phyloP scores from a whole-genome alignment of 2,797 vertebrate species.

The Benthosema pterotum region DNA sequence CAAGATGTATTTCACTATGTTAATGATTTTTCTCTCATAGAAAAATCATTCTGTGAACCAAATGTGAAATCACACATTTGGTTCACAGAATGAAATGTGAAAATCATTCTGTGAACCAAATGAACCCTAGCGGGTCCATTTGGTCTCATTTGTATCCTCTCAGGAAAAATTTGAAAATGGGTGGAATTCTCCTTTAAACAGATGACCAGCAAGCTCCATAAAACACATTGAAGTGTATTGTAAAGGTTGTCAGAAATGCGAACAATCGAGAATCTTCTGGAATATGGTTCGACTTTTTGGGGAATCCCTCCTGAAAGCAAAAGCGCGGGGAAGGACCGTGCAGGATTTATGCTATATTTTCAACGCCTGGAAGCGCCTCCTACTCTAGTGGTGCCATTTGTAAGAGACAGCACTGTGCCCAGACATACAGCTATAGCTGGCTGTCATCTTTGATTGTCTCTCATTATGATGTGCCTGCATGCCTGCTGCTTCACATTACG shows the following conservation, averaged over 20 bases:
- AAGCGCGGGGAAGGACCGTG: conserved; percentile 21
- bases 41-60: too few species aligned
- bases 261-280: not conserved
- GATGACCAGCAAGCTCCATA: too few species aligned
- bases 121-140: too few species aligned
- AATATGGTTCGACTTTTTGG: not conserved
- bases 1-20: too few species aligned
- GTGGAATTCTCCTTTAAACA: too few species aligned
- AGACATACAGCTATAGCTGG: conserved; percentile 10
- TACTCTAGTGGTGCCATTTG: conserved; percentile 46
- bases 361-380: conserved; percentile 44
- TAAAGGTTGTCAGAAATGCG: not conserved
- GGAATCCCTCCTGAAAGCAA: conserved; percentile 21
- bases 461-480: not conserved
- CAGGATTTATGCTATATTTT: conserved; percentile 22
- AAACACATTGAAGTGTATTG: too few species aligned
- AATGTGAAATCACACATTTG: too few species aligned
- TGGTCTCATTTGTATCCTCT: too few species aligned
- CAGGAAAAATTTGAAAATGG: too few species aligned
- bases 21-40: too few species aligned
- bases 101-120: too few species aligned
- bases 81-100: too few species aligned
- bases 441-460: conserved; percentile 11
- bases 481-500: not conserved
- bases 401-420: conserved; percentile 27